A percentile compares a stretch with the other conserved stretches of the same genome.
Evolutionary conservation across 2,113 vertebrate genomes (phyloP).

Genomic region (Mixornis gularis): DNA sequence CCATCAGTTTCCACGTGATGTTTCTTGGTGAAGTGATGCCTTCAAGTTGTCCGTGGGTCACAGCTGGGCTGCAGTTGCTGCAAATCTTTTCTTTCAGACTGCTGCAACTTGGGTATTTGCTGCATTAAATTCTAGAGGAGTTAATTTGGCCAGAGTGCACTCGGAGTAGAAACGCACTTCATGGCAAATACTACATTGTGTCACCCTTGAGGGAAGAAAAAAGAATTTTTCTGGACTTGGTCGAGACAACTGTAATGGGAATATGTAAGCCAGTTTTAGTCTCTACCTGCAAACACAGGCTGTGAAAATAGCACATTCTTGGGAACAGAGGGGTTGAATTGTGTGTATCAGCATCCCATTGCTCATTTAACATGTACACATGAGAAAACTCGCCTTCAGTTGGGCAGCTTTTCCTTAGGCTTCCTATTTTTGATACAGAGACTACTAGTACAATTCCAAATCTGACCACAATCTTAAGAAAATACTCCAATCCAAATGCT

Average conservation of each 20-base stretch:
- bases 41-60: background rate
- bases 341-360: background rate
- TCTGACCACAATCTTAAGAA: background rate
- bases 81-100: background rate
- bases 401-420: background rate
- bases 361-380: background rate
- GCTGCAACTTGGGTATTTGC: background rate
- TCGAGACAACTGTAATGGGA: background rate
- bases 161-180: background rate
- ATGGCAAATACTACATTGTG: background rate
- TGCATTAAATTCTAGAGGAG: background rate
- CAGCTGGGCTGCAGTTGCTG: background rate
- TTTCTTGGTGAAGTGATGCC: fast-evolving
- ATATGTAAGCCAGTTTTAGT: background rate
- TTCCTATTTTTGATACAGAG: background rate
- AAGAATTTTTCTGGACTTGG: background rate
- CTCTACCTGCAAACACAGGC: background rate
- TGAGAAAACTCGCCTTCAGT: fast-evolving
- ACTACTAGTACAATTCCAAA: fast-evolving
- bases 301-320: background rate
- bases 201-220: background rate
- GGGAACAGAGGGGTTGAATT: background rate
- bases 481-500: background rate
- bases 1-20: background rate
- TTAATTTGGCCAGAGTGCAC: background rate